Evolutionary conservation across 2,113 vertebrate species (phyloP), one percentile per base, ranked within the genome.

Genomic region (Silurus glanis): DNA sequence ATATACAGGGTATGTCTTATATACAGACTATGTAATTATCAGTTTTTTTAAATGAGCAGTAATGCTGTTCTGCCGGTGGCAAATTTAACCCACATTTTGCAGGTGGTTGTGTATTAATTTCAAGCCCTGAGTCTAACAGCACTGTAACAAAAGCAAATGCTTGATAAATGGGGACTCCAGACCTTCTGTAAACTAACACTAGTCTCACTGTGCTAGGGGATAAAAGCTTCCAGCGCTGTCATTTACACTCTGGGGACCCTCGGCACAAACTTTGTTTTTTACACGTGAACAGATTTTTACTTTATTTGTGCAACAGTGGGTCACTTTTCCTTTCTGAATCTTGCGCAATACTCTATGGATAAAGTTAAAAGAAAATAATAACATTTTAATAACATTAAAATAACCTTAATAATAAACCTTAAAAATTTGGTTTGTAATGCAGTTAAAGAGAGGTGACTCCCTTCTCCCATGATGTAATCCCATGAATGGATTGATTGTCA

Each of bases 181-280:
- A 91, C 89, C 83, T 76, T 28, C 71, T 89, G 93, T 93, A 94
- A 94, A 85, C 91, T 89, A 92, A 93, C 91, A 92, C 93, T 91
- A 72, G 89, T 66, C 86, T 89, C 82, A 86, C 83, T 89, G 74
- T 87, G 84, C 86, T 79, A 28, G 2, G 37, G 86, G 88, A 90
- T 83, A 92, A 94, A 93, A 91, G 89, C 90, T 80, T 45, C 3
- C 16, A 87, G 87, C 85, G 83, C 87, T 86, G 79, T 83, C 51
- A 56, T 83, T 82, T 84, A 89, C 59, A 89, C 86, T 86, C 86
- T 56, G 82, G 85, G 92, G 87, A 92, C 87, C 88, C 62, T 75
- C 25, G 66, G 86, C 86, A 71, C 72, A 69, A 72, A 80, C 56
- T 12, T 74, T 82, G 80, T 72, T 81, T 17, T 66, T 76, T 87